Base-by-base conservation (phyloP, 1,140 invertebrate species). In the Phocides pigmalion region DNA sequence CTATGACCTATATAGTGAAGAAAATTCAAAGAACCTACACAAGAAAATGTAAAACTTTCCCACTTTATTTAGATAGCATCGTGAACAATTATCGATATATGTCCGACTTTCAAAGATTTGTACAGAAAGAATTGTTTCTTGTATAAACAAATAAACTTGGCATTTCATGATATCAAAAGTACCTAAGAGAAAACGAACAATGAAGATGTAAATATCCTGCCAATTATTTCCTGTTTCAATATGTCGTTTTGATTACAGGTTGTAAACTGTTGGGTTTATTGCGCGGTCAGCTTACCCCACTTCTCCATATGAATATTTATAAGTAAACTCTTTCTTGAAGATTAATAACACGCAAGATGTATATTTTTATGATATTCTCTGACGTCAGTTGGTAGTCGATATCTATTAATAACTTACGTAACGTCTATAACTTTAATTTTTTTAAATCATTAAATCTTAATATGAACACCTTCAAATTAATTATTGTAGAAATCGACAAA, bases 261-360 rank as follows among this genome's bases (percentile, higher is more conserved):
- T 46, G 42, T 59, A 59, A 58, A 58, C 6, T 56, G 25, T 59
- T 46, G n/a, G 16, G 25, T 59, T 59, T 59, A 39, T 61, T 35
- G 44, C 12, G n/a, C n/a, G 58, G 42, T 61, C 58, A 61, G 22
- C 8, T 17, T 44, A 59, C 47, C 44, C 44, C 49, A 49, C 56
- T 61, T 61, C 16, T 35, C 32, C 4, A 3, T 22, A 61, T 61
- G 44, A 61, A 61, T 61, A 61, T 61, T 61, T 49, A 61, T 61
- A 37, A 61, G 44, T 49, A 47, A 46, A 61, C 47, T 42, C 58
- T 39, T 61, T 61, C 44, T 61, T 61, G 44, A 22, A 61, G 44
- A 61, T 61, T 46, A 61, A 49, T 61, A 37, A 49, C 44, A 37
- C 17, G 42, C 58, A 61, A 49, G 58, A 61, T 17, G 28, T 47